Percentiles rank a stretch among this genome's conserved stretches.
Conservation (phyloP, 1,140 invertebrate species). For the Acromyrmex charruanus region DNA sequence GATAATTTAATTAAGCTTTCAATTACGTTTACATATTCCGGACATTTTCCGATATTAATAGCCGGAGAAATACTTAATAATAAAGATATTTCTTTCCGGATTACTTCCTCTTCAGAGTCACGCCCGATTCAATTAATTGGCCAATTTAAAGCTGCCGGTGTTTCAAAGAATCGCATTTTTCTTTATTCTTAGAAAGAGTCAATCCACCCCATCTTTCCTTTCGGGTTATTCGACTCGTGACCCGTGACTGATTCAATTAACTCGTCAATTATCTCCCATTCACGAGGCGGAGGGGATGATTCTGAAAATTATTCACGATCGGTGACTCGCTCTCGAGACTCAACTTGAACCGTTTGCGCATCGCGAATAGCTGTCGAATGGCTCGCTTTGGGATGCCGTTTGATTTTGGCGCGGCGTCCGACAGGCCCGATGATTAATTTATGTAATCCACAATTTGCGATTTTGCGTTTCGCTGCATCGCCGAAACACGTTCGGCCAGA, state of each 20-base stretch:
- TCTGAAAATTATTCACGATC: conserved; percentile 41
- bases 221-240: conserved; percentile 14
- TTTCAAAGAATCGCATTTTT: conserved; percentile 36
- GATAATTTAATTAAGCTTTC: neutral
- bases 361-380: conserved; percentile 5
- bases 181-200: conserved; percentile 22
- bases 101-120: neutral
- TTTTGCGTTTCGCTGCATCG: conserved; percentile 26
- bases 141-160: neutral
- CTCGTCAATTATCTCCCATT: conserved; percentile 33
- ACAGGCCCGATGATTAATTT: conserved; percentile 37
- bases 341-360: conserved; percentile 21
- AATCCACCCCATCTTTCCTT: neutral
- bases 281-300: neutral
- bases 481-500: neutral
- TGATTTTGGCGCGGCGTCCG: conserved; percentile 20
- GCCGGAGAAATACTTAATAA: neutral
- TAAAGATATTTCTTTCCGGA: neutral
- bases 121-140: conserved; percentile 17
- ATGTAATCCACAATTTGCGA: conserved; percentile 47
- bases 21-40: neutral
- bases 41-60: neutral
- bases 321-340: conserved; percentile 1
- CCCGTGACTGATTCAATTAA: conserved; percentile 37
- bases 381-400: conserved; percentile 47